A percentile compares a stretch with the other conserved stretches of the same genome.
These are phyloP conservation scores for Sceloporus tristichus DNA, from an alignment of 2,113 vertebrate genomes.

Conservation along the genomic window DNA sequence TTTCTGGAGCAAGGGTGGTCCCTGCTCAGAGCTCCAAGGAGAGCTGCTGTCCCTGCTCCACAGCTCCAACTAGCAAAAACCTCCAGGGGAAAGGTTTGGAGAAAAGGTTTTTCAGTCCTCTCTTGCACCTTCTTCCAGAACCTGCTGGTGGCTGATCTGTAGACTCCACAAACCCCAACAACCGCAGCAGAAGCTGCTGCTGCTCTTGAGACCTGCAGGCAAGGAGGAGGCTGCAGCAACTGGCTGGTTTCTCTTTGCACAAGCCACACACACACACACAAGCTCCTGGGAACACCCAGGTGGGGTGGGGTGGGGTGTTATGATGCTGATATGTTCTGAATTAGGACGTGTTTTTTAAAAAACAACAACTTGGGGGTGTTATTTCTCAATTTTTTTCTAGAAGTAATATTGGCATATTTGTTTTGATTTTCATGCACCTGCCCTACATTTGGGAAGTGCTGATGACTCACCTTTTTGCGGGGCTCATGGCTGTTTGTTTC, in stretches of 20 bases:
- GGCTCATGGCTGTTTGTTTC: constrained; percentile 64
- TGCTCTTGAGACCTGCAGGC: neutral
- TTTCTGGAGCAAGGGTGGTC: constrained; percentile 67
- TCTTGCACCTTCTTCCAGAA: neutral
- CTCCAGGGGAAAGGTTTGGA: neutral
- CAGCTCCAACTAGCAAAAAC: constrained; percentile 21
- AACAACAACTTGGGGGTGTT: constrained; percentile 24
- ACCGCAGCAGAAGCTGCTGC: neutral
- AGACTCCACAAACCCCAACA: neutral
- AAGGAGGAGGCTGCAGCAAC: fast-evolving
- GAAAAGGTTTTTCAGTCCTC: constrained; percentile 53
- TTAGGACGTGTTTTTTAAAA: constrained; percentile 12
- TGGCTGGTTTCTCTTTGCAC: neutral
- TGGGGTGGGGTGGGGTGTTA: no score
- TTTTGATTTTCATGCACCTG: constrained; percentile 56
- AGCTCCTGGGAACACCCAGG: no score
- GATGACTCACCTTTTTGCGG: constrained; percentile 53
- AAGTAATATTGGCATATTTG: constrained; percentile 31
- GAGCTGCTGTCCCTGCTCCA: neutral
- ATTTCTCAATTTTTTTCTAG: constrained; percentile 45
- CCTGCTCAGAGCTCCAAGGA: neutral
- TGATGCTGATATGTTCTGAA: no score
- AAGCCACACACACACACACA: no score
- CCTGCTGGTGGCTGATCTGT: fast-evolving
- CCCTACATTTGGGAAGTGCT: constrained; percentile 64